Evolutionary conservation across 2,888 invertebrate genomes (phyloP).

Genomic region (Xestia sexstrigata): DNA sequence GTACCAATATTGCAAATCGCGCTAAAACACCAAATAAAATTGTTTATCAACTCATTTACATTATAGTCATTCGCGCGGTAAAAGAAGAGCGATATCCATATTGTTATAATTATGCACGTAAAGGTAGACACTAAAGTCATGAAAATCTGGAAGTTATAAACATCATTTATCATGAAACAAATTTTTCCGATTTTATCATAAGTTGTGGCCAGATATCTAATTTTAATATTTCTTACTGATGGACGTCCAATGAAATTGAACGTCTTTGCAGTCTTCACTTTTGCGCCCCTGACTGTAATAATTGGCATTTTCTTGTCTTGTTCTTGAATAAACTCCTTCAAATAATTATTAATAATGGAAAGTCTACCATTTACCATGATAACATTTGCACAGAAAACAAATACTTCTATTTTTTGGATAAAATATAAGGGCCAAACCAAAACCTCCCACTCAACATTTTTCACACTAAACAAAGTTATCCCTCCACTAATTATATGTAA

Average conservation of each 20-base stretch:
- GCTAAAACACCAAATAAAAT: slow-evolving; percentile 66
- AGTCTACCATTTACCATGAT: slow-evolving; percentile 73
- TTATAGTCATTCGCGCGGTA: slow-evolving; percentile 64
- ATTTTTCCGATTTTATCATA: slow-evolving; percentile 77
- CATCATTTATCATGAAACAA: slow-evolving; percentile 73
- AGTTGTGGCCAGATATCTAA: slow-evolving; percentile 74
- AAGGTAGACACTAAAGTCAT: slow-evolving; percentile 78
- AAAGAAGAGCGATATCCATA: slow-evolving; percentile 76
- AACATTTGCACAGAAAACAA: slow-evolving; percentile 73
- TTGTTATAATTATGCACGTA: slow-evolving; percentile 73
- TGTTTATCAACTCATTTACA: slow-evolving; percentile 66
- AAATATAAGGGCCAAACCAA: slow-evolving; percentile 56
- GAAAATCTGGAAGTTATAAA: slow-evolving; percentile 80
- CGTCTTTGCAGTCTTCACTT: slow-evolving; percentile 48
- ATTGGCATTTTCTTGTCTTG: slow-evolving; percentile 64
- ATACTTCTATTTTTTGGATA: slow-evolving; percentile 74
- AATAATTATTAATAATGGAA: slow-evolving; percentile 71
- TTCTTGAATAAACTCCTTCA: slow-evolving; percentile 70
- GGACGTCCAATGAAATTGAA: slow-evolving; percentile 70
- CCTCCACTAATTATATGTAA: slow-evolving; percentile 57
- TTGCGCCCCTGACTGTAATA: slow-evolving; percentile 60
- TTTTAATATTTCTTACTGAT: slow-evolving; percentile 70
- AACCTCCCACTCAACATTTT: slow-evolving; percentile 38
- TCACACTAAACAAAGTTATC: slow-evolving; percentile 56
- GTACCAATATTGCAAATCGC: slow-evolving; percentile 70